Percentiles rank a stretch among this genome's conserved stretches.
These are phyloP conservation scores for Drosophila kanapiae DNA, from an alignment of 1,140 invertebrate genomes.

Conservation along the genomic window DNA sequence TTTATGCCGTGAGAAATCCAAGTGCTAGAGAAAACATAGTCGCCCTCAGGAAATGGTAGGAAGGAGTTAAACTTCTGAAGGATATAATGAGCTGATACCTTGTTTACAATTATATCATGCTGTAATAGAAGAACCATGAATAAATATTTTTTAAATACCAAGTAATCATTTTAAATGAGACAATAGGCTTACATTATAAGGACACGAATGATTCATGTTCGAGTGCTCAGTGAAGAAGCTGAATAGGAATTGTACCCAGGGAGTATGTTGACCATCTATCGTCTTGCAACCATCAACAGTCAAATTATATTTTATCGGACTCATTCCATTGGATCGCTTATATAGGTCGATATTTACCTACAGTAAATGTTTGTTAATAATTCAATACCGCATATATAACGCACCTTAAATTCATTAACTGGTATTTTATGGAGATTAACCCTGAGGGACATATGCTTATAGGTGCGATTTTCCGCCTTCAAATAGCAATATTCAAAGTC, in stretches of 20 bases:
- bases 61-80: background rate
- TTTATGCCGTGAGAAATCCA: conserved; percentile 3
- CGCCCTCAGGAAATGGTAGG: conserved; percentile 2
- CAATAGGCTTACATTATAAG: conserved; percentile 2
- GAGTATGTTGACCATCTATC: background rate
- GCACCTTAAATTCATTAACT: conserved; percentile 12
- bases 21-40: conserved; percentile 34
- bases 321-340: conserved; percentile 25
- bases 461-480: conserved; percentile 23
- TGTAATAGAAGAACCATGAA: background rate
- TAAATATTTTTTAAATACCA: background rate
- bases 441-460: conserved; percentile 15
- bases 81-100: conserved; percentile 14
- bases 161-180: background rate
- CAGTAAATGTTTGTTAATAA: background rate
- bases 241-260: conserved; percentile 6
- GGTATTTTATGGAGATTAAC: background rate
- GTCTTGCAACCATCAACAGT: conserved; percentile 21
- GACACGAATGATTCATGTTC: conserved; percentile 31
- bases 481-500: conserved; percentile 20
- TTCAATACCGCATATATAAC: background rate
- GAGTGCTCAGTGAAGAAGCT: background rate
- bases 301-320: conserved; percentile 3
- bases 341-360: conserved; percentile 10
- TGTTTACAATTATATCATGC: conserved; percentile 28